Evolutionary conservation across 2,888 invertebrate genomes (phyloP).

Genomic region (Orthonychiurus folsomi): DNA sequence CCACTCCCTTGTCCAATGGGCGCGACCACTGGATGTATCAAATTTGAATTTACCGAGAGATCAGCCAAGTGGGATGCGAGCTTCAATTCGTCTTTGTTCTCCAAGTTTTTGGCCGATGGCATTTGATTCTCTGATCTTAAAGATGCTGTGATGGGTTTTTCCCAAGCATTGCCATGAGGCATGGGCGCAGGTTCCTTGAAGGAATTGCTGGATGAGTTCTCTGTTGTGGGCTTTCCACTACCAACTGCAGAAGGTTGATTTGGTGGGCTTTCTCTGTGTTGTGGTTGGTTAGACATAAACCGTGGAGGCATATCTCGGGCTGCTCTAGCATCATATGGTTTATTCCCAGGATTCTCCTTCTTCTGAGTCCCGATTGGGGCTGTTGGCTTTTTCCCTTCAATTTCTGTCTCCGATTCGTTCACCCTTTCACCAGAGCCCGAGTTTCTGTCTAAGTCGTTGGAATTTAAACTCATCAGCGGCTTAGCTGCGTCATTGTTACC

Average conservation of each 20-base stretch:
- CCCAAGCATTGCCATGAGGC: conserved; percentile 23
- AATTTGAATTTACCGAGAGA: not conserved
- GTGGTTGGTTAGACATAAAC: conserved; percentile 1
- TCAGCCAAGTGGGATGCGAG: not conserved
- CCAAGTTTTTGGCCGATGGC: not conserved
- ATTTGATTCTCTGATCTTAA: conserved; percentile 15
- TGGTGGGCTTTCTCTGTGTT: not conserved
- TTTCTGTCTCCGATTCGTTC: conserved; percentile 23
- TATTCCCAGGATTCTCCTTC: conserved; percentile 14
- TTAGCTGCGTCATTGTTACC: conserved; percentile 24
- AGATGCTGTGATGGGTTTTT: conserved; percentile 21
- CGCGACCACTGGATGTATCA: not conserved
- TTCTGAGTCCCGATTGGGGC: conserved; percentile 9
- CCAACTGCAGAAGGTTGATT: conserved; percentile 7
- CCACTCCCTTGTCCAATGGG: conserved; percentile 6
- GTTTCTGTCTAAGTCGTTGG: conserved; percentile 26
- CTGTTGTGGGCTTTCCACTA: not conserved
- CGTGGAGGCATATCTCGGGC: conserved; percentile 10
- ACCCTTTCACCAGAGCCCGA: conserved; percentile 30
- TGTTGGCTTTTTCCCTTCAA: not conserved
- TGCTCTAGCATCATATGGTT: conserved; percentile 2
- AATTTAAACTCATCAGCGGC: conserved; percentile 31
- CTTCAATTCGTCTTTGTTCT: not conserved
- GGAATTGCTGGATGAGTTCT: not conserved
- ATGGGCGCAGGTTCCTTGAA: conserved; percentile 14